These are phyloP conservation scores for Laticauda colubrina DNA, from an alignment of 2,113 vertebrate genomes.

Conservation along the genomic window DNA sequence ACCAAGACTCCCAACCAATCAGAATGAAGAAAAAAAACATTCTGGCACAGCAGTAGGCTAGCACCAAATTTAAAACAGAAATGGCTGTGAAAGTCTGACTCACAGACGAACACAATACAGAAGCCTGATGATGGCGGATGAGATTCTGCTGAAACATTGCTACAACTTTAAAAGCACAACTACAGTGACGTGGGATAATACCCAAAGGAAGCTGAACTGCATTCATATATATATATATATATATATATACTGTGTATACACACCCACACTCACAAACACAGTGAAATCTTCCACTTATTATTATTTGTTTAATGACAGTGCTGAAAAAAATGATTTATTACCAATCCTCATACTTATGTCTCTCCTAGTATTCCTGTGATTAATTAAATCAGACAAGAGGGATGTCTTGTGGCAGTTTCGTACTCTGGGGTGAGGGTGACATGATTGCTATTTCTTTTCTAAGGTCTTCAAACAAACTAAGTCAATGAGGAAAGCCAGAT, in stretches of 20 bases:
- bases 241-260: neutral
- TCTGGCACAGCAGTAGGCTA: too few relatives aligned
- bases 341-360: neutral
- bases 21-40: too few relatives aligned
- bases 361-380: neutral
- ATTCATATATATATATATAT: too few relatives aligned
- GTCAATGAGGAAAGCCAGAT: neutral
- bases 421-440: neutral
- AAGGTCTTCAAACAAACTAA: neutral
- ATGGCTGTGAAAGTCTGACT: too few relatives aligned
- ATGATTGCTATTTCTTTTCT: neutral
- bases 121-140: too few relatives aligned
- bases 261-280: neutral
- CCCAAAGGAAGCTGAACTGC: too few relatives aligned
- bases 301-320: neutral
- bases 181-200: too few relatives aligned
- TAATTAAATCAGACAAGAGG: neutral
- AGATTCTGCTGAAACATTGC: too few relatives aligned
- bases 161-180: too few relatives aligned
- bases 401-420: neutral
- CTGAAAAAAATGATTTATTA: neutral
- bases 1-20: too few relatives aligned
- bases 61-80: too few relatives aligned
- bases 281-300: neutral
- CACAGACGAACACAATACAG: too few relatives aligned